phyloP scores from a whole-genome alignment of 2,113 vertebrate species.

The Pristiophorus japonicus region DNA sequence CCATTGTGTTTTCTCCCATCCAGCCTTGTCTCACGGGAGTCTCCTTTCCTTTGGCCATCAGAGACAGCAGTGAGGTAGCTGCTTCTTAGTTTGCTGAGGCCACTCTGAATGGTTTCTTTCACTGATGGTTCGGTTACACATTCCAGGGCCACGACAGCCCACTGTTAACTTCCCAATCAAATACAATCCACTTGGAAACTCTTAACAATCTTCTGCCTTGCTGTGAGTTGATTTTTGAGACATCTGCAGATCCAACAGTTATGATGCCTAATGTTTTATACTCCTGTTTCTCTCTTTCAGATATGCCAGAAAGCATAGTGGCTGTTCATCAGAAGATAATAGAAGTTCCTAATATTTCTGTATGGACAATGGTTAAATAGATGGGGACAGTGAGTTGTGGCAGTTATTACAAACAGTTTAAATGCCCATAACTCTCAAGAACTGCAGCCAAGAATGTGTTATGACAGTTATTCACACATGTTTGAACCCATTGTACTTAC shows the following conservation, averaged over 20 bases:
- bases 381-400: not conserved
- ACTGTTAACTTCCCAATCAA: not conserved
- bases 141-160: not conserved
- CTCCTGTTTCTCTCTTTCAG: not conserved
- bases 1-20: not conserved
- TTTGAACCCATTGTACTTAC: not conserved
- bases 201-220: not conserved
- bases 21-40: not conserved
- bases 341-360: not conserved
- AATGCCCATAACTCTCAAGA: not conserved
- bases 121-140: not conserved
- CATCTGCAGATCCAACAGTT: not conserved
- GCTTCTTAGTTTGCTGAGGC: not conserved
- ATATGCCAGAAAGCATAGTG: not conserved
- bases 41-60: not conserved
- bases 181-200: not conserved
- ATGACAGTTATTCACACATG: not conserved
- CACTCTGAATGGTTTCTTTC: too few species aligned
- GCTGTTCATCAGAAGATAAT: not conserved
- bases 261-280: not conserved
- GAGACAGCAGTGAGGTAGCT: not conserved
- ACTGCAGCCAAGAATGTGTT: not conserved
- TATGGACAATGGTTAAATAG: not conserved
- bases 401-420: not conserved
- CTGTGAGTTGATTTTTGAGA: not conserved